Base-by-base conservation (phyloP, 2,797 vertebrate genomes). In the Euthynnus affinis region DNA sequence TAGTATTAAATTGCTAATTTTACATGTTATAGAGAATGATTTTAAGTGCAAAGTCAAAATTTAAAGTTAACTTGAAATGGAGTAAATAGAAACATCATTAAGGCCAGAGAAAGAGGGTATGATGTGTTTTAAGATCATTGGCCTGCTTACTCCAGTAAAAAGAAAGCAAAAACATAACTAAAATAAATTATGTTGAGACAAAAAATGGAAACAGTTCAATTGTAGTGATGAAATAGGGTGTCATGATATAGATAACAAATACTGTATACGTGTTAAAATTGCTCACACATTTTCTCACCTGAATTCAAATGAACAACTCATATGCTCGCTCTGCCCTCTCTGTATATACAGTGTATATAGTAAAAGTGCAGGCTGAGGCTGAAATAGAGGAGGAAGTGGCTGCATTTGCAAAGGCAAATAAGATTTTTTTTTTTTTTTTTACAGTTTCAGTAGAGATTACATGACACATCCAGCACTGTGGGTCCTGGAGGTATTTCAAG, bases 341-440 rank as follows among this genome's bases (percentile, higher is more conserved):
- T 48, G 44, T 37, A 9, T 18, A 53, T 22, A 27, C 18, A 18
- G 40, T 29, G 13, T 13, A 46, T 14, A 64, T 20, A 58, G 14
- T 61, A 51, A 62, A 48, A 46, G 32, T 61, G 13, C 44, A 58
- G 60, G 29, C 48, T 40, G 32, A 29, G 22, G 22, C 51, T 61
- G 69, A 71, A 62, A 23, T 4, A 44, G 44, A 51, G 32, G 22
- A 66, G 15, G 51, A 58, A 42, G 15, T 51, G 12, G 34, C 70
- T 69, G 62, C 57, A 58, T 73, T 64, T 66, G 48, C 65, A 67
- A 79, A 20, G 20, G 34, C 59, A 76, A 74, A 75, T 29, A 52
- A 12, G 22, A 25, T 27, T 34, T n/a, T 46, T 52, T 7, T n/a
- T 48, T 67, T 34, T 46, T 44, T 72, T 73, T 69, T 23, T 27